Conservation (phyloP, 2,888 invertebrate species). For the Agyllia agylla region DNA sequence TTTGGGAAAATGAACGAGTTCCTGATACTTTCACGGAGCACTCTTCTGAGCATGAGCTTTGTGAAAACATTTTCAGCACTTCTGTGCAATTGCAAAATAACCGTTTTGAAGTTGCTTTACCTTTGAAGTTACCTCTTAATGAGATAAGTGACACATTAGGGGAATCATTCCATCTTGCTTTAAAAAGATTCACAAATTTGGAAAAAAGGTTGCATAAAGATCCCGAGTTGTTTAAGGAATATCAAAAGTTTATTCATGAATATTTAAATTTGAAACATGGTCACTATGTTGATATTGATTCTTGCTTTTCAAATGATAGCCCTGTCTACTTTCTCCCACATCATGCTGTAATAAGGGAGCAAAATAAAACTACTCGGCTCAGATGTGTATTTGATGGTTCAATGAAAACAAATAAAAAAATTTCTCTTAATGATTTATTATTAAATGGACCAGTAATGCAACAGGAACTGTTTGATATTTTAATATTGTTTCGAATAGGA, state of each 20-base stretch:
- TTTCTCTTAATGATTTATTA: conserved; percentile 1
- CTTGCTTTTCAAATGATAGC: not conserved
- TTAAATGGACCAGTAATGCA: not conserved
- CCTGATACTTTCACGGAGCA: not conserved
- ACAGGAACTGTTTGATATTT: not conserved
- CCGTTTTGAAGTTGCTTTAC: not conserved
- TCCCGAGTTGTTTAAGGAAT: not conserved
- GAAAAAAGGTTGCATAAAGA: not conserved
- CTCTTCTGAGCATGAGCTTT: not conserved
- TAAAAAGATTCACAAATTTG: not conserved
- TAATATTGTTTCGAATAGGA: not conserved
- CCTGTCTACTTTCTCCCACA: conserved; percentile 75
- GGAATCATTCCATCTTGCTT: not conserved
- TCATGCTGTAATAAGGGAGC: conserved; percentile 72
- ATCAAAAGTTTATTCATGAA: not conserved
- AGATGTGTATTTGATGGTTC: conserved; percentile 78
- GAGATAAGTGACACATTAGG: not conserved
- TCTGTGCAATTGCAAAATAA: not conserved
- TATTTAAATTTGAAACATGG: not conserved
- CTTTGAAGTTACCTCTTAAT: not conserved
- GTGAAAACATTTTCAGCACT: not conserved
- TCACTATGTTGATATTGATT: not conserved
- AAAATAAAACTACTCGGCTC: conserved; percentile 72
- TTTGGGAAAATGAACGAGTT: not conserved
- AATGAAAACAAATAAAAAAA: conserved; percentile 33